Evolutionary conservation across 1,140 invertebrate species (phyloP).

Genomic region (Pseudomyrmex pallidus): DNA sequence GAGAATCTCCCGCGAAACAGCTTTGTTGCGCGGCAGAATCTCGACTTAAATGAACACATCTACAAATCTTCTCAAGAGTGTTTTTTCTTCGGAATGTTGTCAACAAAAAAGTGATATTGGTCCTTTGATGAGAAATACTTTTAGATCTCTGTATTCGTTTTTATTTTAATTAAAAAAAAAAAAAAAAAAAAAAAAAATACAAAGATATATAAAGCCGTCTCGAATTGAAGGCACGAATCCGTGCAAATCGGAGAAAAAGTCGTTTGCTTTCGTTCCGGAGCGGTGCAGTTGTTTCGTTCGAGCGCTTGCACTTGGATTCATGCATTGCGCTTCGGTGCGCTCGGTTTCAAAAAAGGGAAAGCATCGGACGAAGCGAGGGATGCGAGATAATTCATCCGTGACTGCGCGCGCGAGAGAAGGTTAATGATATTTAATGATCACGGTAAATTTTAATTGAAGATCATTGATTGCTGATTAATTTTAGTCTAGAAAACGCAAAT

Average conservation of each 20-base stretch:
- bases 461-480: neutral
- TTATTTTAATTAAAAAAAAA: neutral
- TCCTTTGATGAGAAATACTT: neutral
- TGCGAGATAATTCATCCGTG: neutral
- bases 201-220: neutral
- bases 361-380: neutral
- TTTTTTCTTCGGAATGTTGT: neutral
- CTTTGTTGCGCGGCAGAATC: conserved; percentile 1
- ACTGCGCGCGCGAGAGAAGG: neutral
- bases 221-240: conserved; percentile 11
- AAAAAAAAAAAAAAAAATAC: neutral
- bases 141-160: neutral
- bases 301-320: conserved; percentile 40
- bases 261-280: conserved; percentile 4
- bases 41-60: conserved; percentile 10
- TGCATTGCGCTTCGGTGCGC: conserved; percentile 29
- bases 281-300: conserved; percentile 28
- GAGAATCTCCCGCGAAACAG: conserved; percentile 6
- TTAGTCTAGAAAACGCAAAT: neutral
- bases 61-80: neutral
- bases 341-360: conserved; percentile 46
- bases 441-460: neutral
- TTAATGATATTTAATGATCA: conserved; percentile 28
- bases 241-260: conserved; percentile 5
- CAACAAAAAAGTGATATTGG: too few species aligned